Percentiles rank a stretch among this genome's conserved stretches.
Evolutionary conservation across 1,140 invertebrate genomes (phyloP).

Genomic region (Drosophila malerkotliana): DNA sequence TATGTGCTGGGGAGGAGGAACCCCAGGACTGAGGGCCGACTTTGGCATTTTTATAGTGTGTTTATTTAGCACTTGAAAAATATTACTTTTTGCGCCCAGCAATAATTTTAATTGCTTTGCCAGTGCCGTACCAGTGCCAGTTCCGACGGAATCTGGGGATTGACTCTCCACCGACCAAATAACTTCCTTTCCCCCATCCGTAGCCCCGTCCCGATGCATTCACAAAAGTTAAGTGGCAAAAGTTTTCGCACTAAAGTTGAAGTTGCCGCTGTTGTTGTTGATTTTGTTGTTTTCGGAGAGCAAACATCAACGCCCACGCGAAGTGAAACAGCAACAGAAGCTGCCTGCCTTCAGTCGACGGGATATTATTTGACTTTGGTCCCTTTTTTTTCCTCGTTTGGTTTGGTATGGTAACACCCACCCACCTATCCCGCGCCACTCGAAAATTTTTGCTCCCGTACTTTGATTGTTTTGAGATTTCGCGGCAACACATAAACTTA

Average conservation of each 20-base stretch:
- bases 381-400: conserved; percentile 44
- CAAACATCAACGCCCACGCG: conserved; percentile 78
- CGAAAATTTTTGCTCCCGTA: conserved; percentile 41
- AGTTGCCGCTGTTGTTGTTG: conserved; percentile 45
- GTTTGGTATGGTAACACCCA: background rate
- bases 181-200: conserved; percentile 1
- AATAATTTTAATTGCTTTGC: conserved; percentile 83
- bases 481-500: conserved; percentile 77
- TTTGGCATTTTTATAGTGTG: conserved; percentile 76
- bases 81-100: conserved; percentile 81
- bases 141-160: conserved; percentile 49
- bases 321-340: conserved; percentile 47
- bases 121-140: conserved; percentile 47
- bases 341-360: conserved; percentile 6
- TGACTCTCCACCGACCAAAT: conserved; percentile 26
- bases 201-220: conserved; percentile 41
- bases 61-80: conserved; percentile 83
- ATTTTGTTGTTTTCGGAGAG: conserved; percentile 64
- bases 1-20: conserved; percentile 5
- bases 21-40: conserved; percentile 15
- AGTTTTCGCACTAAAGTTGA: conserved; percentile 80
- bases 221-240: conserved; percentile 80
- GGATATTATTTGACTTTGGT: conserved; percentile 49
- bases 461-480: conserved; percentile 81
- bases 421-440: background rate